phyloP scores from a whole-genome alignment of 2,113 vertebrate species.

The Clarias batrachus region DNA sequence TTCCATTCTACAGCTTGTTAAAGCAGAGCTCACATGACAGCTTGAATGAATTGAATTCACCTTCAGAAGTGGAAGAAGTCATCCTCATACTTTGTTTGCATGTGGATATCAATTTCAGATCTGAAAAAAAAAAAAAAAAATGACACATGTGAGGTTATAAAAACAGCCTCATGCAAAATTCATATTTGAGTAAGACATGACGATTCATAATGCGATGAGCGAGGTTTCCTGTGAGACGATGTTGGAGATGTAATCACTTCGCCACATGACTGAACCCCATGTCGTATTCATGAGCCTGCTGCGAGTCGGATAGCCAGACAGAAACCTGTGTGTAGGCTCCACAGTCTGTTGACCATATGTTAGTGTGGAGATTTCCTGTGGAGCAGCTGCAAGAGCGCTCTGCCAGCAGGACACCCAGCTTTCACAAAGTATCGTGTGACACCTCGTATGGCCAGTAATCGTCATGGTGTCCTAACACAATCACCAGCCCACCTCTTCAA shows the following conservation, averaged over 20 bases:
- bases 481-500: background rate
- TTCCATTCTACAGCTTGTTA: background rate
- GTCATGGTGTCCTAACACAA: background rate
- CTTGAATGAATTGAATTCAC: background rate
- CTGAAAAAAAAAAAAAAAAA: background rate
- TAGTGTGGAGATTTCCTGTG: constrained; percentile 42
- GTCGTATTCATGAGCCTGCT: constrained; percentile 17
- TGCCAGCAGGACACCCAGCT: constrained; percentile 22
- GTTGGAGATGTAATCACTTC: constrained; percentile 16
- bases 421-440: background rate
- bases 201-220: background rate
- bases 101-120: background rate
- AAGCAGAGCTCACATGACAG: background rate
- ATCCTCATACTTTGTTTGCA: background rate
- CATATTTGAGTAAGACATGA: too few relatives aligned
- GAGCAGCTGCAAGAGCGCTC: background rate
- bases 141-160: background rate
- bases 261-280: constrained; percentile 12
- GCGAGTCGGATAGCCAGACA: constrained; percentile 2
- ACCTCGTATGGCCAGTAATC: background rate
- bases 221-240: background rate
- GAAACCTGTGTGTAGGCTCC: constrained; percentile 33
- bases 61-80: background rate
- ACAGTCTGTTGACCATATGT: constrained; percentile 49
- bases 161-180: background rate